A percentile compares a stretch with the other conserved stretches of the same genome.
Evolutionary conservation across 2,113 vertebrate genomes (phyloP).

Genomic region (Cavia porcellus): DNA sequence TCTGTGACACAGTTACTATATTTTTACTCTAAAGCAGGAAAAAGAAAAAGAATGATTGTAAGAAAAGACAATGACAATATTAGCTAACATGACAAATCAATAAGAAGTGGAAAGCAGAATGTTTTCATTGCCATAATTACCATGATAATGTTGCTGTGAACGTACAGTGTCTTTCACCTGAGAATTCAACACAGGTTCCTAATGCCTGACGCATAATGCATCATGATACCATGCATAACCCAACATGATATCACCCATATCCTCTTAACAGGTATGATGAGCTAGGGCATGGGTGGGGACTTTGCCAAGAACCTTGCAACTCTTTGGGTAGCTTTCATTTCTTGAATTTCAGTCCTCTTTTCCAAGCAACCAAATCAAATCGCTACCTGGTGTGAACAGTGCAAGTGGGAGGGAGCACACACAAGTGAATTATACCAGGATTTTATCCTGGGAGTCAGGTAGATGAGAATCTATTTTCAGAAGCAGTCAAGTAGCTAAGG

Average conservation of each 20-base stretch:
- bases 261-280: neutral
- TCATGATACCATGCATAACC: neutral
- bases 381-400: neutral
- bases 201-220: neutral
- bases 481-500: neutral
- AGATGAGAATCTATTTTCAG: neutral
- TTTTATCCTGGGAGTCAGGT: neutral
- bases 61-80: constrained; percentile 23
- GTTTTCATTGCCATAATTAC: constrained; percentile 57
- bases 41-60: neutral
- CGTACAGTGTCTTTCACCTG: neutral
- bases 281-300: neutral
- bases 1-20: constrained; percentile 2
- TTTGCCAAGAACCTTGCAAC: neutral
- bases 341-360: neutral
- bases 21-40: constrained; percentile 24
- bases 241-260: neutral
- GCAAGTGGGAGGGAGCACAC: fast-evolving
- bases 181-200: neutral
- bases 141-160: neutral
- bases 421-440: neutral
- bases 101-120: constrained; percentile 53
- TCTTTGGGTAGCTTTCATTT: neutral
- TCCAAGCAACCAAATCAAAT: neutral
- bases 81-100: constrained; percentile 56